These are phyloP conservation scores for Tupaia tana DNA, from an alignment of 2,113 vertebrate species.

Conservation along the genomic window DNA sequence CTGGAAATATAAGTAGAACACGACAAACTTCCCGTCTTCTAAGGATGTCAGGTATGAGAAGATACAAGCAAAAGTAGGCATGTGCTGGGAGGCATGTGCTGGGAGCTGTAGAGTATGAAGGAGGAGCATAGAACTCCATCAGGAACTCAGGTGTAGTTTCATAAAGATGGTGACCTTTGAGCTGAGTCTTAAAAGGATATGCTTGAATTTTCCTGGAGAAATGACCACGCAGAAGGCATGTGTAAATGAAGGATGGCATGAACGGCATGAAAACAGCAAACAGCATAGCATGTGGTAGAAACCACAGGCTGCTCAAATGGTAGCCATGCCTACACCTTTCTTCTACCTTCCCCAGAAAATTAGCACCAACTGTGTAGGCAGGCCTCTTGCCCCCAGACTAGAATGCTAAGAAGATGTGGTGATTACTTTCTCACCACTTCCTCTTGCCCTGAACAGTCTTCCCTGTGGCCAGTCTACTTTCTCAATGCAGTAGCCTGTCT, in stretches of 20 bases:
- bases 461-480: not conserved
- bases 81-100: not conserved
- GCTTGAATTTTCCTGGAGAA: not conserved
- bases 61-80: not conserved
- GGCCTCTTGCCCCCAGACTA: not conserved
- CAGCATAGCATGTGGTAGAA: not conserved
- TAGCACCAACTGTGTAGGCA: not conserved
- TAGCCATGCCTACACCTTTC: not conserved
- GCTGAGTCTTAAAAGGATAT: not conserved
- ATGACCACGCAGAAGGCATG: not conserved
- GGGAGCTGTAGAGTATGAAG: not conserved
- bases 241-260: not conserved
- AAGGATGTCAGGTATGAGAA: not conserved
- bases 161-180: not conserved
- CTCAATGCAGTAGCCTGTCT: not conserved
- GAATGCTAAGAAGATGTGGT: not conserved
- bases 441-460: not conserved
- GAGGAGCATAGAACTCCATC: not conserved
- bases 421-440: not conserved
- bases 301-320: too few relatives aligned
- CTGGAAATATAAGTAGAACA: not conserved
- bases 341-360: not conserved
- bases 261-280: not conserved
- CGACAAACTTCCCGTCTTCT: not conserved
- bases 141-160: not conserved